Evolutionary conservation across 2,888 invertebrate species (phyloP).

Genomic region (Rotaria sp.): DNA sequence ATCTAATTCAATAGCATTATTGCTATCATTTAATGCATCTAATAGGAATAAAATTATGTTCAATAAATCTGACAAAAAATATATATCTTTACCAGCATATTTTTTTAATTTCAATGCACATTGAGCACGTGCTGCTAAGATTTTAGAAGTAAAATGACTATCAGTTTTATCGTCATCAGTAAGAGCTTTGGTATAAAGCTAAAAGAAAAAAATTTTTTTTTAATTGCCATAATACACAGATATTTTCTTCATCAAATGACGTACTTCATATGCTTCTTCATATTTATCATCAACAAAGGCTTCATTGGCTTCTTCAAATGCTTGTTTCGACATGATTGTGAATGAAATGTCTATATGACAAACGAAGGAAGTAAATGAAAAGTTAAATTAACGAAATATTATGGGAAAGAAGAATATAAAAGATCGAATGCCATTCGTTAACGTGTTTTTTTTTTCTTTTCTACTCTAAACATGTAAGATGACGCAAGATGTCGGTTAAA

Average conservation of each 20-base stretch:
- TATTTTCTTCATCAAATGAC: neutral
- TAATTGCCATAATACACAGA: no score
- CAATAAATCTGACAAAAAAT: neutral
- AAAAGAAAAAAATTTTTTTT: no score
- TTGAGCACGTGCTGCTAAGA: slow-evolving; percentile 11
- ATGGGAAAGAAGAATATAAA: neutral
- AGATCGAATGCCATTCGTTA: neutral
- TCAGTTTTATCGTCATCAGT: neutral
- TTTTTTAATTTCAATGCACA: neutral
- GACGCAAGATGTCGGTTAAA: neutral
- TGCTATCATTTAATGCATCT: slow-evolving; percentile 23
- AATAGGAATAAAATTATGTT: neutral
- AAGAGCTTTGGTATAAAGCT: neutral
- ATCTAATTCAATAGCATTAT: neutral
- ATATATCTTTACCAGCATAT: neutral
- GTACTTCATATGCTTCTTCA: neutral
- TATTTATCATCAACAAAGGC: slow-evolving; percentile 12
- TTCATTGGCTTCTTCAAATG: neutral
- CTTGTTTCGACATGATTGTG: neutral
- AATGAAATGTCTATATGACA: neutral
- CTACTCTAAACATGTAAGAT: neutral
- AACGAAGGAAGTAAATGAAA: neutral
- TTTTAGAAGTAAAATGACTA: neutral
- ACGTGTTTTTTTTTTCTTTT: neutral
- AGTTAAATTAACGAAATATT: neutral